These are phyloP conservation scores for Epinotia demarniana DNA, from an alignment of 2,888 invertebrate species.

Conservation along the genomic window DNA sequence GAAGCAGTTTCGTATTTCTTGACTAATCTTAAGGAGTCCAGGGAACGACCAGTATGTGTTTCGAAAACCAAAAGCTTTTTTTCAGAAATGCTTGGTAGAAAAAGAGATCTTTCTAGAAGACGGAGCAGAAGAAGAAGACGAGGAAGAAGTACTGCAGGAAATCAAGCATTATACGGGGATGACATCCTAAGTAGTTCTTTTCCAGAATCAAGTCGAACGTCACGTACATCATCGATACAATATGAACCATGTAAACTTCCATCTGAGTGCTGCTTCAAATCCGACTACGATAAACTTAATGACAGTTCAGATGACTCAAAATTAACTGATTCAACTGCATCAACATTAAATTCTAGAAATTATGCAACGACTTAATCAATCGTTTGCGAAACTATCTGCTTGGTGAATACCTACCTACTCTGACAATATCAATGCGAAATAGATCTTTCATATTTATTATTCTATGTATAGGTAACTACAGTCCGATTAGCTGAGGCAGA, in stretches of 20 bases:
- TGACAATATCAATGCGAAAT: no score
- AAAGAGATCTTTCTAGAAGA: not conserved
- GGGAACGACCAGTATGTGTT: not conserved
- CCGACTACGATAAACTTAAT: constrained; percentile 2
- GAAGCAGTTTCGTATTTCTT: not conserved
- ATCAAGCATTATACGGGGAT: not conserved
- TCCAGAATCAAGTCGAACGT: not conserved
- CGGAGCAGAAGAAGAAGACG: constrained; percentile 8
- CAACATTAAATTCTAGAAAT: not conserved
- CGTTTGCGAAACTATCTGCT: not conserved
- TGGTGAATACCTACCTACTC: no score
- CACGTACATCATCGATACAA: constrained; percentile 1
- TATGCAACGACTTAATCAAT: constrained; percentile 15
- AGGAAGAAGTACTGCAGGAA: constrained; percentile 1
- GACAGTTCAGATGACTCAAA: not conserved
- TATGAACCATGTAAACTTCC: constrained; percentile 1
- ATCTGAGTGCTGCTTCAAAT: constrained; percentile 14
- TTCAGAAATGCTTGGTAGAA: not conserved
- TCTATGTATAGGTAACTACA: no score
- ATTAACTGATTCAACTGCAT: not conserved
- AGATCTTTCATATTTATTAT: no score
- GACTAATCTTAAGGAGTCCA: not conserved
- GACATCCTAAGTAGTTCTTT: not conserved
- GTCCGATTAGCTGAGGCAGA: no score
- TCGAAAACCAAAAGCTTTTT: not conserved